phyloP scores from a whole-genome alignment of 2,113 vertebrate genomes.

The Pycnonotus jocosus region DNA sequence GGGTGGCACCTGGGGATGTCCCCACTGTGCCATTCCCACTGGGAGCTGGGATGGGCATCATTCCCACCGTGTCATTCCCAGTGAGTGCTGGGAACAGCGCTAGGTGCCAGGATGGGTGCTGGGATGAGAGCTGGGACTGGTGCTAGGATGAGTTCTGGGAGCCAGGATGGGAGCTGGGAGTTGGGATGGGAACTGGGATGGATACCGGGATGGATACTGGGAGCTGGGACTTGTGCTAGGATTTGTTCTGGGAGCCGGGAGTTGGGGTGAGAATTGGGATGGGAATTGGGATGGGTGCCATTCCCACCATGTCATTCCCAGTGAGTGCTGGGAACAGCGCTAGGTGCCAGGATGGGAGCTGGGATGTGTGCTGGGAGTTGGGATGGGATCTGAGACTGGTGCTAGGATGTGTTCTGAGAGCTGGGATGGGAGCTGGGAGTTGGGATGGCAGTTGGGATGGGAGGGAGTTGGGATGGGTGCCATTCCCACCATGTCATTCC shows the following conservation, averaged over 20 bases:
- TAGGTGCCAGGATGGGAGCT: background rate
- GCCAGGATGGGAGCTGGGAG: background rate
- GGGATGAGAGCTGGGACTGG: background rate
- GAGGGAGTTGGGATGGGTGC: no score
- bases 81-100: background rate
- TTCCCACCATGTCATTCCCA: no score
- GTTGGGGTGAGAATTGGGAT: background rate
- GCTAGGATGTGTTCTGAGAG: no score
- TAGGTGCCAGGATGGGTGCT: background rate
- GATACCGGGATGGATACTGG: no score
- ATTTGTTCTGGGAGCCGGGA: background rate
- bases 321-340: no score
- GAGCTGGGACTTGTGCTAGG: background rate
- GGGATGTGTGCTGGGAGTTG: background rate
- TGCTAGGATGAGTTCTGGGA: background rate
- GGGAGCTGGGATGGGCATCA: background rate
- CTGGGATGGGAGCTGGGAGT: background rate
- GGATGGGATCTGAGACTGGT: no score
- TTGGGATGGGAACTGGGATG: background rate
- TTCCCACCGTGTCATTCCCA: background rate
- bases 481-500: no score
- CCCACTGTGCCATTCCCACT: background rate
- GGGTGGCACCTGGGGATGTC: background rate
- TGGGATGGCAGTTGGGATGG: no score
- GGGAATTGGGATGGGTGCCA: no score